Evolutionary conservation across 2,888 invertebrate species (phyloP), one percentile per base, ranked within the genome.

Genomic region (Corythucha ciliata): DNA sequence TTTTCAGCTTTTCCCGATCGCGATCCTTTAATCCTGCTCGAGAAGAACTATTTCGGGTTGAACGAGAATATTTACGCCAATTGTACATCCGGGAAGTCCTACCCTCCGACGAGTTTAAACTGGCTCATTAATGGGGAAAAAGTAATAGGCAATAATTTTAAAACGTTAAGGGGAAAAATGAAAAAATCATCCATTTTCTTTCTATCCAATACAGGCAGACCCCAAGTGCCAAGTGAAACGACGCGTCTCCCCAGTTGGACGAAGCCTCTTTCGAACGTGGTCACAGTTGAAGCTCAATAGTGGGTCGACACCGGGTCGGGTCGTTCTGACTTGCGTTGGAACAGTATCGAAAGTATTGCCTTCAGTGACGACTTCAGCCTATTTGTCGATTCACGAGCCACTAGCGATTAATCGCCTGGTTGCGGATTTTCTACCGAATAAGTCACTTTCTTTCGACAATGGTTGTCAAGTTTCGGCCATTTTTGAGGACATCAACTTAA

Each of bases 81-180:
- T 8, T 49, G 49, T 21, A 10, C 33, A 5, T 25, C 49, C n/a
- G 49, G 34, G 22, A 42, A 24, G 32, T 49, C 49, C 2, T 42
- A 20, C 21, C 49, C 49, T 10, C 16, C 21, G 4, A 39, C 39
- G 24, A 42, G 33, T 12, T 18, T 42, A 10, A 18, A 20, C 3
- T 49, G 49, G 49, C 42, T 16, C 20, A 33, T 49, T 18, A 49
- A 49, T 41, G 42, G 49, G 18, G 33, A 32, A n/a, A 8, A 42
- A 24, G 49, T 49, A 24, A 40, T 20, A n/a, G n/a, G n/a, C 7
- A 45, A 29, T 3, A 29, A 16, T 20, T 36, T 36, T 8, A 36
- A 10, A 36, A 12, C 16, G 16, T 8, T 10, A 36, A 10, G 10
- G 10, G 8, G 10, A 8, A 36, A 14, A 14, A 14, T 12, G 8